Conservation (phyloP, 2,888 invertebrate species). For the Cosmorhoe ocellata region DNA sequence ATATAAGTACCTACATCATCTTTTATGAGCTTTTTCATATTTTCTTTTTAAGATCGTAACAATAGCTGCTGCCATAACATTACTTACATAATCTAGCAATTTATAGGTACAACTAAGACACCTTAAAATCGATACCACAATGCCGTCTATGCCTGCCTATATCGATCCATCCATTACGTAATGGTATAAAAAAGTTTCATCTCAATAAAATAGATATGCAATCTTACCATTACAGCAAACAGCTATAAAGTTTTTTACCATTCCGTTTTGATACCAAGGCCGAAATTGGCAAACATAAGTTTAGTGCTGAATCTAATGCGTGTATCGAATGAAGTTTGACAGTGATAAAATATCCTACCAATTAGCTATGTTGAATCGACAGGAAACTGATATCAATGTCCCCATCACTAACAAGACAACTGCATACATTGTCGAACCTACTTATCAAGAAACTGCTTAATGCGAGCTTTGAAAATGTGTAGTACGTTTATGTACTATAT, state of each 20-base stretch:
- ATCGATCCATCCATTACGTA: conserved; percentile 12
- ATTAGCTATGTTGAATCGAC: conserved; percentile 37
- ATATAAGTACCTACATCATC: not conserved
- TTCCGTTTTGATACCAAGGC: conserved; percentile 28
- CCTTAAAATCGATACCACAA: too few species aligned
- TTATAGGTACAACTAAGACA: too few species aligned
- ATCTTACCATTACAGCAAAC: conserved; percentile 22
- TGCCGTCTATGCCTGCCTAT: conserved; percentile 1
- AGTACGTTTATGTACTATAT: too few species aligned
- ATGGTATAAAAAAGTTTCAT: conserved; percentile 21
- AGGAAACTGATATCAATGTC: conserved; percentile 38
- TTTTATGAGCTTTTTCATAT: too few species aligned
- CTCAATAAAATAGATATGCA: conserved; percentile 23
- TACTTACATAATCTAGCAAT: too few species aligned
- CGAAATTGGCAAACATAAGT: conserved; percentile 30
- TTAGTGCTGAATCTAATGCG: conserved; percentile 34
- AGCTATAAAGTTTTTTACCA: conserved; percentile 24
- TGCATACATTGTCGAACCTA: conserved; percentile 18
- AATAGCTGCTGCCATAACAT: too few species aligned
- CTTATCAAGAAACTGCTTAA: conserved; percentile 14
- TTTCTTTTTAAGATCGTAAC: too few species aligned
- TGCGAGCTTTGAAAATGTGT: conserved; percentile 3
- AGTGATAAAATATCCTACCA: conserved; percentile 37
- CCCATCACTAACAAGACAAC: conserved; percentile 35
- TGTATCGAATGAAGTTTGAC: conserved; percentile 37